Evolutionary conservation across 2,888 invertebrate species (phyloP).

Genomic region (Zhuqinia jingwanae): DNA sequence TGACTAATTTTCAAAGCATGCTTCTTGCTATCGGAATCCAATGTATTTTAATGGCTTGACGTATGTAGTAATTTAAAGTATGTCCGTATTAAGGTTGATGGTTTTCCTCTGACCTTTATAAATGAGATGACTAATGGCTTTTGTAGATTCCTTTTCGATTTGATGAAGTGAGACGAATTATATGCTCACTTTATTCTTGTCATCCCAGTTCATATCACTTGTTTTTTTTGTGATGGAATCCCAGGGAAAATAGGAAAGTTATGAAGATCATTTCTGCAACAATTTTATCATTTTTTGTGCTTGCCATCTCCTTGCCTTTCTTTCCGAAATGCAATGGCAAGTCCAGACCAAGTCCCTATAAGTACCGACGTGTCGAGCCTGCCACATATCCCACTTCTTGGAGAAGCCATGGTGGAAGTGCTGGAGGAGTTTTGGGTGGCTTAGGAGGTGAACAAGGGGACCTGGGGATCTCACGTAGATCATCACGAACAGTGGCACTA

Average conservation of each 20-base stretch:
- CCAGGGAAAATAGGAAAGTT: neutral
- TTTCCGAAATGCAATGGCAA: constrained; percentile 20
- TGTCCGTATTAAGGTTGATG: no score
- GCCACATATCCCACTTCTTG: neutral
- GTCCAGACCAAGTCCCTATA: neutral
- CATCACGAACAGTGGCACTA: neutral
- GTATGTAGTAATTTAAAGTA: no score
- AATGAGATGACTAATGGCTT: no score
- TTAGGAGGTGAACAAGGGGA: constrained; percentile 65
- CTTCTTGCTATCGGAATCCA: no score
- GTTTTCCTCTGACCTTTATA: no score
- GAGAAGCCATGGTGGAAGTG: neutral
- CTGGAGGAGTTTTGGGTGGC: constrained; percentile 7
- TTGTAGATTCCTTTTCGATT: no score
- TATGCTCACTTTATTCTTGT: no score
- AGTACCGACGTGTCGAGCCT: neutral
- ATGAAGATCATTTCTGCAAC: neutral
- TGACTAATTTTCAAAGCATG: no score
- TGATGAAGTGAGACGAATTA: no score
- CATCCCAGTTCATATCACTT: no score
- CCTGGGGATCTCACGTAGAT: neutral
- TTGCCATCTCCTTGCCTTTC: neutral
- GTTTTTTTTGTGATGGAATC: no score
- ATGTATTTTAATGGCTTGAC: neutral
- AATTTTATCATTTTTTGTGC: neutral